Conservation (phyloP, 2,797 vertebrate genomes). For the Sphenodon punctatus region DNA sequence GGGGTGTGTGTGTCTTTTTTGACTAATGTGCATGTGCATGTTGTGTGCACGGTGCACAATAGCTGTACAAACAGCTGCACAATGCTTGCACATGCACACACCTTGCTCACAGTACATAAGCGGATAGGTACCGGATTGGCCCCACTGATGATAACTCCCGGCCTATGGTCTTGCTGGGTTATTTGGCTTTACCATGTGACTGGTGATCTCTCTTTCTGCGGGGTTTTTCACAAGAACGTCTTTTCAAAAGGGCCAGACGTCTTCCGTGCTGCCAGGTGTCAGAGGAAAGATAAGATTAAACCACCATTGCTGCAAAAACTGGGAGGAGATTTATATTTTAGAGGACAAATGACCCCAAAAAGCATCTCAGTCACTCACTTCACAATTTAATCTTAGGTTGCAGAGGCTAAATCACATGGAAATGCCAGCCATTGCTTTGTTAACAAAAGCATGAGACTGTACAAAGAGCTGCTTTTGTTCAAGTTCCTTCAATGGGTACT, state of each 20-base stretch:
- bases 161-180: too few species aligned
- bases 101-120: too few species aligned
- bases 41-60: too few species aligned
- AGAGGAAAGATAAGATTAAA: conserved; percentile 48
- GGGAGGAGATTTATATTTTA: too few species aligned
- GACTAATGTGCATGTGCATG: too few species aligned
- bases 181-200: too few species aligned
- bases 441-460: accelerated
- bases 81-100: too few species aligned
- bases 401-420: not conserved
- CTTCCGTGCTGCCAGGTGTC: conserved; percentile 43
- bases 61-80: too few species aligned
- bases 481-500: not conserved
- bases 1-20: too few species aligned
- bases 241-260: conserved; percentile 46
- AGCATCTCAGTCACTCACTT: not conserved
- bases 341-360: conserved; percentile 11
- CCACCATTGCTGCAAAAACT: conserved; percentile 10
- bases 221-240: conserved; percentile 28
- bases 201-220: not conserved
- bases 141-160: too few species aligned
- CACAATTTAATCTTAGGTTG: not conserved
- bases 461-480: not conserved
- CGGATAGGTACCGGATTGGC: too few species aligned
- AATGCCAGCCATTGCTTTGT: not conserved